Base-by-base conservation (phyloP, 92 coral and sea anemone species). In the Heteractis magnifica region DNA sequence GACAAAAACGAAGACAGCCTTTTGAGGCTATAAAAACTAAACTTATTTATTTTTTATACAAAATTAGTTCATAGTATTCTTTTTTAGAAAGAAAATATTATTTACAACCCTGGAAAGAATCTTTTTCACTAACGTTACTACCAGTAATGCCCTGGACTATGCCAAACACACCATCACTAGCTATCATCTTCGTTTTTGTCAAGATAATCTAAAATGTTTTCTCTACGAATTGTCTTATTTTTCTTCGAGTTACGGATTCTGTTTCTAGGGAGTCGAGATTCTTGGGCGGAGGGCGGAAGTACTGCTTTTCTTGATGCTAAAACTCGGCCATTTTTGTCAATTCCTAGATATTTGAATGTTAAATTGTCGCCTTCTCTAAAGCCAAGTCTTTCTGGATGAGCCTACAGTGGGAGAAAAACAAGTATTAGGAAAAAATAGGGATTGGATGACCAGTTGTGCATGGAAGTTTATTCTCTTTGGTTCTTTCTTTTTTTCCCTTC, bases 281-380 rank as follows among this genome's bases (percentile, higher is more conserved):
- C 80, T 48, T 81, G 75, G 52, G 86, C 76, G 8, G 98, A 92
- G 21, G 87, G 81, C 3, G 97, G 94, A 5, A 92, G 90, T 34
- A 91, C 81, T n/a, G 97, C 93, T 90, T 96, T 96, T 58, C 98
- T 88, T 77, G 99, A 94, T 53, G 91, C 84, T 44, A 87, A 86
- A 78, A 90, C 79, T 85, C 90, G 82, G n/a, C 94, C 94, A 23
- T 85, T 82, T 51, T 79, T 89, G 83, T 96, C 94, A 15, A 88
- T 85, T 51, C 99, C 99, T 55, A 96, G 86, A 85, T 92, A 96
- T 79, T 83, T 92, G 14, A 96, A 98, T 44, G 87, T 88, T 34
- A 94, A 82, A 34, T 86, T 77, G 52, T 92, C 93, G 51, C 94
- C 98, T 56, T 88, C 93, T 74, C 71, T 83, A 77, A 95, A 80